Evolutionary conservation across 2,888 invertebrate species (phyloP).

Genomic region (Ennomos erosarius): DNA sequence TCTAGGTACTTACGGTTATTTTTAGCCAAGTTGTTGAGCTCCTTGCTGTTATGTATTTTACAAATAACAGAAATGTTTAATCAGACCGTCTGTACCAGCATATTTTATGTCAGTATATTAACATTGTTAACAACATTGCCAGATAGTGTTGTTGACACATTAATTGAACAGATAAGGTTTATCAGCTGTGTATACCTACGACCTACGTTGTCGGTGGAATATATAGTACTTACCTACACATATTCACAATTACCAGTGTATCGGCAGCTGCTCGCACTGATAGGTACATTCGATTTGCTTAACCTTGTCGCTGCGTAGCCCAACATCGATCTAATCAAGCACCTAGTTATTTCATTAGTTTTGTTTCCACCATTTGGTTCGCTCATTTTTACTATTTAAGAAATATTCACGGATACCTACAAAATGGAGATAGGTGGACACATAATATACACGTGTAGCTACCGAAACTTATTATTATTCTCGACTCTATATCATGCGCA

Average conservation of each 20-base stretch:
- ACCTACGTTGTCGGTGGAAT: constrained; percentile 24
- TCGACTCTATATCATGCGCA: no score
- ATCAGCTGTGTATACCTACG: constrained; percentile 57
- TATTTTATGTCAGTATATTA: constrained; percentile 13
- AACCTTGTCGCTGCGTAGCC: constrained; percentile 12
- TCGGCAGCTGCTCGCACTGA: constrained; percentile 20
- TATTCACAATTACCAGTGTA: constrained; percentile 29
- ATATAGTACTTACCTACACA: constrained; percentile 13
- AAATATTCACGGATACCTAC: no score
- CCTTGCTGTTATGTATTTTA: constrained; percentile 2
- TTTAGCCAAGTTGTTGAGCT: no score
- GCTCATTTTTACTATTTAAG: background rate
- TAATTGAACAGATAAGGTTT: constrained; percentile 75
- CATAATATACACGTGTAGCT: no score
- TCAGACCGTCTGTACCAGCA: constrained; percentile 15
- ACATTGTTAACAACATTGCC: constrained; percentile 60
- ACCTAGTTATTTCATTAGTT: constrained; percentile 10
- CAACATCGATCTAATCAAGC: constrained; percentile 18
- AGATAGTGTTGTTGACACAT: constrained; percentile 77
- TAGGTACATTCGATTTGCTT: constrained; percentile 21
- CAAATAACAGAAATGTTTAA: constrained; percentile 15
- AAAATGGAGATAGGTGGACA: no score
- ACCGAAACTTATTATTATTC: no score
- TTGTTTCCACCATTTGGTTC: background rate
- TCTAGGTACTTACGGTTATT: no score